phyloP scores from a whole-genome alignment of 2,113 vertebrate species.

The Micronycteris hirsuta region DNA sequence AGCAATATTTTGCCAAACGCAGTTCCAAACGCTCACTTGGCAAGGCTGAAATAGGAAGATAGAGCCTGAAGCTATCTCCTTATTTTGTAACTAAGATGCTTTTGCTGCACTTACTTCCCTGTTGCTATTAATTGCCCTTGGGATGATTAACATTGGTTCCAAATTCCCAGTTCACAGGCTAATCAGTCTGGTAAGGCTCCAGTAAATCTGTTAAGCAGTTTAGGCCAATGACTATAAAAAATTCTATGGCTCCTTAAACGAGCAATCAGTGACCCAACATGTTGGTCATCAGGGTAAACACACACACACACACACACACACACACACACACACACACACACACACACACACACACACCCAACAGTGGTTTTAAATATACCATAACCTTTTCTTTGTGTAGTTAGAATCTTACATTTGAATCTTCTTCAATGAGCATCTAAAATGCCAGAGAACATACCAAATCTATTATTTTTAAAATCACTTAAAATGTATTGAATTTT shows the following conservation, averaged over 20 bases:
- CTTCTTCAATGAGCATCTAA: not conserved
- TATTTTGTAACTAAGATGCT: not conserved
- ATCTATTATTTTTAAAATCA: not conserved
- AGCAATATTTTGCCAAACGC: not conserved
- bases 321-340: not conserved
- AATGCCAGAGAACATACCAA: not conserved
- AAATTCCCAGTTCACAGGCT: not conserved
- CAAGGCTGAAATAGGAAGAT: not conserved
- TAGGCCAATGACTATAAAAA: slow-evolving; percentile 25
- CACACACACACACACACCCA: not conserved
- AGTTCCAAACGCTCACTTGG: not conserved
- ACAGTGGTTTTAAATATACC: not conserved
- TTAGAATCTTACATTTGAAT: slow-evolving; percentile 28
- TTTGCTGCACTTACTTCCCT: not conserved
- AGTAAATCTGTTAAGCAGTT: not conserved
- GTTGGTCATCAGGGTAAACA: not conserved
- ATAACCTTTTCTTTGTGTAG: not conserved
- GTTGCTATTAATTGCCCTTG: not conserved
- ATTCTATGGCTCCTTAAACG: slow-evolving; percentile 14
- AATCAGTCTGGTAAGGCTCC: slow-evolving; percentile 28
- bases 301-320: not conserved
- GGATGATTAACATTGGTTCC: not conserved
- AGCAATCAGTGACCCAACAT: slow-evolving; percentile 18
- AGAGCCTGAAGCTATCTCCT: not conserved
- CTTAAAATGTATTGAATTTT: not conserved